These are phyloP conservation scores for Trachelus tabidus DNA, from an alignment of 2,888 invertebrate species.

Conservation along the genomic window DNA sequence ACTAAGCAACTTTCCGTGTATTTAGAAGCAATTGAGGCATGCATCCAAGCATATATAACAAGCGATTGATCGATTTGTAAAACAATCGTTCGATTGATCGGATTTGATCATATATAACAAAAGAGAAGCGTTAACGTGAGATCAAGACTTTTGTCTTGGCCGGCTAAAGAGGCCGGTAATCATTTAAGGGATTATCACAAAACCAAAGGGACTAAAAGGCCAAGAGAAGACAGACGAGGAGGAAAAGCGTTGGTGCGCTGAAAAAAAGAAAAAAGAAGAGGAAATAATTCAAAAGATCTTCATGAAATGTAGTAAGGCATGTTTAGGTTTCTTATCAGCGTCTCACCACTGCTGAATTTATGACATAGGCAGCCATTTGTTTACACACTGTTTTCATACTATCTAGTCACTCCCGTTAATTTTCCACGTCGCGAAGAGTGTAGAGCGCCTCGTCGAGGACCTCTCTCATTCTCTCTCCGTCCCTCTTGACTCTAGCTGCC, in stretches of 20 bases:
- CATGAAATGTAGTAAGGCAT: slow-evolving; percentile 32
- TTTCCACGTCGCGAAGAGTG: slow-evolving; percentile 23
- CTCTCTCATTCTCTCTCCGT: background rate
- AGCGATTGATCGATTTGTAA: background rate
- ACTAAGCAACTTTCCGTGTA: background rate
- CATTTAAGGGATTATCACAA: background rate
- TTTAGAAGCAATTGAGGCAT: background rate
- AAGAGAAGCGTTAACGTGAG: background rate
- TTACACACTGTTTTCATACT: slow-evolving; percentile 37
- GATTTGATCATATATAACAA: background rate
- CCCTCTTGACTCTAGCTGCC: slow-evolving; percentile 20
- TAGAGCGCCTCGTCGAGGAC: slow-evolving; percentile 5
- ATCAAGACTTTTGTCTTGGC: background rate
- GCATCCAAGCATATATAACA: background rate
- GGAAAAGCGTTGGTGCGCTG: background rate
- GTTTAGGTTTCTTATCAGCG: slow-evolving; percentile 33
- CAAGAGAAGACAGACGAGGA: background rate
- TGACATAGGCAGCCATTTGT: slow-evolving; percentile 34
- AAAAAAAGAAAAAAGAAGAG: slow-evolving; percentile 11
- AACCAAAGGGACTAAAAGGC: background rate
- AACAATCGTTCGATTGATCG: background rate
- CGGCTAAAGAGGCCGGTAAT: background rate
- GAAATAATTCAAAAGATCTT: background rate
- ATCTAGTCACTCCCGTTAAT: slow-evolving; percentile 31
- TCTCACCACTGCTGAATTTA: slow-evolving; percentile 35